phyloP scores from a whole-genome alignment of 2,113 vertebrate genomes.

The Oncorhynchus mykiss region DNA sequence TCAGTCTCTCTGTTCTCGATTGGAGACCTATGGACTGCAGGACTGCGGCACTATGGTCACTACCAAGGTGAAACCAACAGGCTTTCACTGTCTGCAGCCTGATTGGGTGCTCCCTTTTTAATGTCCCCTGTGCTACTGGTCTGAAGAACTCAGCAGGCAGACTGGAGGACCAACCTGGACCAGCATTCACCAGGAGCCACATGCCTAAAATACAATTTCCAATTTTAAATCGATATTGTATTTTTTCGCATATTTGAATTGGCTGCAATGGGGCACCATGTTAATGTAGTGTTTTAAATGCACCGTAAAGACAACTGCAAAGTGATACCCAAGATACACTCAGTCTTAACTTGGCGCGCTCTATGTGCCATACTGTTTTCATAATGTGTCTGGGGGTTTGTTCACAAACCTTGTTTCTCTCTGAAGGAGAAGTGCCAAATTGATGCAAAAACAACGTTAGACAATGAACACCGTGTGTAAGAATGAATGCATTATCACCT shows the following conservation, averaged over 20 bases:
- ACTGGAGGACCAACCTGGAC: background rate
- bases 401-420: background rate
- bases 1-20: background rate
- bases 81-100: background rate
- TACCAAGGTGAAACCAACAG: background rate
- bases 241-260: background rate
- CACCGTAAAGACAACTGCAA: constrained; percentile 34
- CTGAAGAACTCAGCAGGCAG: background rate
- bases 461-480: background rate
- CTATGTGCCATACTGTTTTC: background rate
- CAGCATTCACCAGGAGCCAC: background rate
- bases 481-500: background rate
- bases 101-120: background rate
- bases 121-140: background rate
- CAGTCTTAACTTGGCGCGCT: background rate
- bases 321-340: background rate
- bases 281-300: constrained; percentile 30
- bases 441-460: background rate
- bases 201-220: background rate
- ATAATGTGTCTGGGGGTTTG: background rate
- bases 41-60: background rate
- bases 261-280: background rate
- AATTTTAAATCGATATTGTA: background rate
- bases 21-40: background rate
- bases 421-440: background rate